These are phyloP conservation scores for Charanyca ferruginea DNA, from an alignment of 2,888 invertebrate genomes.

Conservation along the genomic window DNA sequence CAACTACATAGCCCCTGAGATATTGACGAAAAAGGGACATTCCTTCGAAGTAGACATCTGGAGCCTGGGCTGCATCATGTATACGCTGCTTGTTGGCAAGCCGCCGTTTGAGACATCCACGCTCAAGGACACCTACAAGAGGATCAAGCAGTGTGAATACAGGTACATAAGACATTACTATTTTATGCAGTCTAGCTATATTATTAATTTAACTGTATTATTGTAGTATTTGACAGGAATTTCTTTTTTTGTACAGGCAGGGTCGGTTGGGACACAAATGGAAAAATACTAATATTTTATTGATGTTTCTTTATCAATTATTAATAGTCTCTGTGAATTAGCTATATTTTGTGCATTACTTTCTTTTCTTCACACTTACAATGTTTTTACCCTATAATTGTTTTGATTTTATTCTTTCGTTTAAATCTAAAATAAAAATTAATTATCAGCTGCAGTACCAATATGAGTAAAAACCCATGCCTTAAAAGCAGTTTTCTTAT, in stretches of 20 bases:
- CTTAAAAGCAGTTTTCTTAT: neutral
- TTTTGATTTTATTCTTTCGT: neutral
- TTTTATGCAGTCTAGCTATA: neutral
- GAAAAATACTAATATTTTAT: neutral
- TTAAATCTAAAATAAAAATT: neutral
- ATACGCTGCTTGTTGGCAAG: conserved; percentile 98
- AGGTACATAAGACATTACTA: conserved; percentile 72
- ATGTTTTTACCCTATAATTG: too few species aligned
- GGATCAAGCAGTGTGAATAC: conserved; percentile 99
- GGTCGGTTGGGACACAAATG: neutral
- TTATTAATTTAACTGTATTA: neutral
- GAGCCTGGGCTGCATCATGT: conserved; percentile 99
- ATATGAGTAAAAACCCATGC: neutral
- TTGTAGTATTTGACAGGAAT: neutral
- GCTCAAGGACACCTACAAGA: conserved; percentile 98
- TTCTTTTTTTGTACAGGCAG: too few species aligned
- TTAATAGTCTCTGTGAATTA: too few species aligned
- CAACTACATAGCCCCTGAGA: conserved; percentile 99
- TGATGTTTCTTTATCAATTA: too few species aligned
- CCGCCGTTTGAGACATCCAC: conserved; percentile 99
- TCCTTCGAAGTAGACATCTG: conserved; percentile 99
- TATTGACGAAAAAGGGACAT: conserved; percentile 98
- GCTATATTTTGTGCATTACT: too few species aligned
- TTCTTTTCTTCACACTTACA: too few species aligned
- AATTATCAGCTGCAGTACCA: neutral